Percentiles rank a stretch among this genome's conserved stretches.
These are phyloP conservation scores for Troides aeacus DNA, from an alignment of 2,888 invertebrate species.

Conservation along the genomic window DNA sequence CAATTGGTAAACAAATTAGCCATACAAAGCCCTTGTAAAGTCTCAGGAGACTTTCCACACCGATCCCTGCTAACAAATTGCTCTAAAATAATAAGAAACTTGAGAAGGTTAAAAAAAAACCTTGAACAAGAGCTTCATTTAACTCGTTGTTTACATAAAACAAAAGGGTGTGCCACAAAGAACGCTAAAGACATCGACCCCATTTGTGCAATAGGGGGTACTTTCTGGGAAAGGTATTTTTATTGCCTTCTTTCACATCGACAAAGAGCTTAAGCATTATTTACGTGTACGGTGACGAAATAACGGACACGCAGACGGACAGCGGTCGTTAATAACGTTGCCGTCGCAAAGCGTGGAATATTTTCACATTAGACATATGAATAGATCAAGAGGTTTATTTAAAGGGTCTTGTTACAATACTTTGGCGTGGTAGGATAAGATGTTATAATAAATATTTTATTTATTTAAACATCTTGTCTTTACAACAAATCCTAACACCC, in stretches of 20 bases:
- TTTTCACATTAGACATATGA: constrained; percentile 1
- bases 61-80: constrained; percentile 12
- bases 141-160: constrained; percentile 32
- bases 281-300: constrained; percentile 28
- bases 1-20: constrained; percentile 20
- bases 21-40: constrained; percentile 17
- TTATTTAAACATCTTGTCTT: not conserved
- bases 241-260: constrained; percentile 32
- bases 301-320: constrained; percentile 15
- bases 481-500: too few relatives aligned
- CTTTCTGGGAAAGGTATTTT: constrained; percentile 34
- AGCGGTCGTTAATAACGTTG: constrained; percentile 21
- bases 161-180: constrained; percentile 33
- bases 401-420: not conserved
- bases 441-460: not conserved
- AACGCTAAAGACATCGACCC: constrained; percentile 30
- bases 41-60: constrained; percentile 19
- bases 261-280: constrained; percentile 31
- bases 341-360: constrained; percentile 19
- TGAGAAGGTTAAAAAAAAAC: constrained; percentile 24
- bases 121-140: constrained; percentile 30
- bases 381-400: not conserved
- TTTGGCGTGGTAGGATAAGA: not conserved
- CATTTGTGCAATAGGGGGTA: constrained; percentile 32
- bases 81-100: constrained; percentile 22